These are phyloP conservation scores for Thamnophis sirtalis DNA, from an alignment of 2,113 vertebrate species.

Conservation along the genomic window DNA sequence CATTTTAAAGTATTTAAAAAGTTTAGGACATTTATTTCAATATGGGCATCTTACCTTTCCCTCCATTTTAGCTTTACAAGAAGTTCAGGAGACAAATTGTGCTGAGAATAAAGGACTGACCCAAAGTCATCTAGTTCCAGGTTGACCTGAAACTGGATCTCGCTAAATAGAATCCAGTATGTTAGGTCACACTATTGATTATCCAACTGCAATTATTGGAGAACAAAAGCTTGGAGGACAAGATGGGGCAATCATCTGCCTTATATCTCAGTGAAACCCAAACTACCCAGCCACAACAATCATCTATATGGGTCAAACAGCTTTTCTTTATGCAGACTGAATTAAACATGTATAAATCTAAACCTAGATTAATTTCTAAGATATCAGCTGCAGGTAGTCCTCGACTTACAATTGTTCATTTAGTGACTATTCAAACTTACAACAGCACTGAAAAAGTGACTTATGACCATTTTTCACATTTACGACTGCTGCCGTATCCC, in stretches of 20 bases:
- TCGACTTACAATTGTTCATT: neutral
- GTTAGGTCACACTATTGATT: neutral
- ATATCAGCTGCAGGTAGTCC: neutral
- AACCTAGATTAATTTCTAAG: neutral
- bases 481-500: neutral
- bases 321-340: neutral
- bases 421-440: neutral
- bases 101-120: neutral
- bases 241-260: neutral
- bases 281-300: neutral
- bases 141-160: neutral
- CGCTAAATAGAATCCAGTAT: neutral
- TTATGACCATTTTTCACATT: neutral
- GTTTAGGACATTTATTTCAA: neutral
- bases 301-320: neutral
- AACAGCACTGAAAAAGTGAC: neutral
- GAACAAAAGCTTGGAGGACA: neutral
- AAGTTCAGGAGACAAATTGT: neutral
- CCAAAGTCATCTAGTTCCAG: neutral
- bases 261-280: neutral
- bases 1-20: neutral
- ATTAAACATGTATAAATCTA: neutral
- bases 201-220: neutral
- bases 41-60: neutral
- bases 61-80: neutral